Base-by-base conservation (phyloP, 2,797 vertebrate species). In the Hemitrygon akajei region DNA sequence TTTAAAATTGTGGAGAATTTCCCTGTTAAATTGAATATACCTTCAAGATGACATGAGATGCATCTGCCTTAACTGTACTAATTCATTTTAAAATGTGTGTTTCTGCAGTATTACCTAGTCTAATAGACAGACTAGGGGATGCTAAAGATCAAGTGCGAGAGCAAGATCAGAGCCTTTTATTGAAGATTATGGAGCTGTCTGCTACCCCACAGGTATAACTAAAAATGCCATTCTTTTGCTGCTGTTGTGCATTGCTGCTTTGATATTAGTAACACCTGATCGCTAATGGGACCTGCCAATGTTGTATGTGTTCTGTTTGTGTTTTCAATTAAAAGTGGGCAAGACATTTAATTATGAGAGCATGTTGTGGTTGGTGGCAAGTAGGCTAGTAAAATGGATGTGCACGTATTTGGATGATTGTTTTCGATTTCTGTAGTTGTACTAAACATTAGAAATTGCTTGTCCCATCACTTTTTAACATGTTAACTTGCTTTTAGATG, bases 151-250 rank as follows among this genome's bases (percentile, higher is more conserved):
- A 98, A 0, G 99, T 99, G 80, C 96, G 98, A 95, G 99, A 99
- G 87, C 98, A 99, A 94, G 98, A 99, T 96, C 98, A 99, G 95
- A 96, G 96, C 3, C 96, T 99, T 96, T 97, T 99, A 95, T 96
- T 99, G 77, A 99, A 98, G 97, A 98, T 99, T 95, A 99, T 99
- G 98, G 99, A 99, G 93, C 98, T 98, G 95, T 97, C 98, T 94
- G 97, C 98, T 95, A 97, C 96, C 75, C 98, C 99, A 79, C 99
- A 99, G 98, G 99, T 99, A 97, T n/a, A 30, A 3, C 27, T 56
- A 56, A 73, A 25, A 75, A 7, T 71, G 20, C 0, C 20, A 10
- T 47, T 56, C 30, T 71, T 40, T n/a, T 25, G 20, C 37, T 37
- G 81, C 25, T 25, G 20, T 58, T 27, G 25, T 27, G 56, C 20